These are phyloP conservation scores for Nomada goodeniana DNA, from an alignment of 2,888 invertebrate species.

Conservation along the genomic window DNA sequence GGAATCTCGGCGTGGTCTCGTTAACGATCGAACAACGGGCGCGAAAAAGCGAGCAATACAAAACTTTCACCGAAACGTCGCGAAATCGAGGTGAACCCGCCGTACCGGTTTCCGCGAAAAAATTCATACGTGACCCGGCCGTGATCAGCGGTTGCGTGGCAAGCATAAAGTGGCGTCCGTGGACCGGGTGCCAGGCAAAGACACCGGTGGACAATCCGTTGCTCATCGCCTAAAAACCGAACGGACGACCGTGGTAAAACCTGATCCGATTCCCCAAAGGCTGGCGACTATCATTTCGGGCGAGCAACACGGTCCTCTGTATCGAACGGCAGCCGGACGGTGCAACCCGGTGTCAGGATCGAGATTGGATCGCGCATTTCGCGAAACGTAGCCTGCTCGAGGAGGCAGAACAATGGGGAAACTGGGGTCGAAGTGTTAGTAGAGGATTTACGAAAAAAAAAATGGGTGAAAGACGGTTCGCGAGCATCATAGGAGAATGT, in stretches of 20 bases:
- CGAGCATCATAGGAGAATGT: too few relatives aligned
- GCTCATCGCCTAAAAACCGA: constrained; percentile 63
- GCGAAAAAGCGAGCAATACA: constrained; percentile 60
- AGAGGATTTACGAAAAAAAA: too few relatives aligned
- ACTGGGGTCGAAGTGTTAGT: background rate
- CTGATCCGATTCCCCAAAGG: constrained; percentile 77
- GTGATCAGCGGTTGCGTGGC: constrained; percentile 55
- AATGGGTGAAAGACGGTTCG: background rate
- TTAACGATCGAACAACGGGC: constrained; percentile 48
- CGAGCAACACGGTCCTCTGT: constrained; percentile 24
- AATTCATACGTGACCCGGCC: constrained; percentile 77
- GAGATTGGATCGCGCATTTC: constrained; percentile 27
- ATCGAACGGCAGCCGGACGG: constrained; percentile 36
- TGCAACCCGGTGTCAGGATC: constrained; percentile 25
- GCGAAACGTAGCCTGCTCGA: background rate
- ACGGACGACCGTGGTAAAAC: constrained; percentile 70
- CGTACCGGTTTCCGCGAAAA: constrained; percentile 78
- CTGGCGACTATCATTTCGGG: constrained; percentile 66
- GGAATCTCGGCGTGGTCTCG: constrained; percentile 40
- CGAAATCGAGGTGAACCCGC: constrained; percentile 76
- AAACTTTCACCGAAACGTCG: constrained; percentile 70
- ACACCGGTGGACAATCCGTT: constrained; percentile 69
- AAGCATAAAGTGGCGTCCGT: constrained; percentile 52
- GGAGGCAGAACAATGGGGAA: background rate
- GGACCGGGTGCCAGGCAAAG: constrained; percentile 70